Conservation (phyloP, 23 tunicate genomes). For the Ascidia mentula region DNA sequence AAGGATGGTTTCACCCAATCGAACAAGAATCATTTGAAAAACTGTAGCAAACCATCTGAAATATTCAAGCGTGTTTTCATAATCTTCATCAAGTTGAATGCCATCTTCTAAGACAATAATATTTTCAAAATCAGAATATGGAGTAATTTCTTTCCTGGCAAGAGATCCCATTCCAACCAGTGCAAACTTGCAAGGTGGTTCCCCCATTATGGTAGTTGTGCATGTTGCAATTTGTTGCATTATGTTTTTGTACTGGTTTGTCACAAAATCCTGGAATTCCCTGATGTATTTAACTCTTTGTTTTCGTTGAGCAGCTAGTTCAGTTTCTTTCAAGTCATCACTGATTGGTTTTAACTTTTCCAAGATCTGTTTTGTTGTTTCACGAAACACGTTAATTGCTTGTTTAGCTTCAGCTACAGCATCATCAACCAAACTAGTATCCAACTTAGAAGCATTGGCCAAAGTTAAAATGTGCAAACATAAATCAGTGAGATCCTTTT, state of each 20-base stretch:
- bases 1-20: not conserved
- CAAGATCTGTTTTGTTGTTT: not conserved
- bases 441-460: not conserved
- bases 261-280: not conserved
- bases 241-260: not conserved
- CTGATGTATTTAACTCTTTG: not conserved
- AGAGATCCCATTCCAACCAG: not conserved
- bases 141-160: constrained; percentile 1
- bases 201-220: not conserved
- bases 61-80: not conserved
- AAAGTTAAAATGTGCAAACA: not conserved
- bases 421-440: not conserved
- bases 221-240: not conserved
- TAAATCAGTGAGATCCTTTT: not conserved
- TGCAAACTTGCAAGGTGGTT: not conserved
- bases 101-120: not conserved
- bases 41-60: not conserved
- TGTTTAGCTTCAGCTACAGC: not conserved
- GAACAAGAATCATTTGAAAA: not conserved
- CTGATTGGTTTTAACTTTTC: not conserved
- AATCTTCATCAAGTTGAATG: not conserved
- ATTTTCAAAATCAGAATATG: not conserved
- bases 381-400: not conserved
- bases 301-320: not conserved
- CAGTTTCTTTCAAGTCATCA: not conserved